Conservation (phyloP, 2,797 vertebrate genomes). For the Sebastes variabilis region DNA sequence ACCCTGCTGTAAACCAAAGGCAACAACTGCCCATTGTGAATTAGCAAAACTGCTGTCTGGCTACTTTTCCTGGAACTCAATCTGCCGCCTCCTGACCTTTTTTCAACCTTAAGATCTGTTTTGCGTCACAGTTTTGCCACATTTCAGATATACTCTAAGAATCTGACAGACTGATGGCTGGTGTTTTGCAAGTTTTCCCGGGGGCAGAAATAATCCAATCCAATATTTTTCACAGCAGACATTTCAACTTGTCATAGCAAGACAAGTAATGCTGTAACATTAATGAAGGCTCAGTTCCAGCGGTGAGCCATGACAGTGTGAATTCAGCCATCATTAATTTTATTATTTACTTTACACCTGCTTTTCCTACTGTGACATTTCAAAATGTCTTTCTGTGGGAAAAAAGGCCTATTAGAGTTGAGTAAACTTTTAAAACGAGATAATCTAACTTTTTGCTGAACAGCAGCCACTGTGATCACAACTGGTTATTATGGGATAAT, state of each 20-base stretch:
- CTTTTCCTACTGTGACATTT: not conserved
- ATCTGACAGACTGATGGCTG: not conserved
- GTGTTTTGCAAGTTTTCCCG: not conserved
- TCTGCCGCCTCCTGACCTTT: not conserved
- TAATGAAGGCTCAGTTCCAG: not conserved
- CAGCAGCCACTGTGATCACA: not conserved
- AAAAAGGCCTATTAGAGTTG: not conserved
- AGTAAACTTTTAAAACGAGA: not conserved
- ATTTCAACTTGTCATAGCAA: not conserved
- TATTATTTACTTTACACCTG: not conserved
- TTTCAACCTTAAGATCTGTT: not conserved
- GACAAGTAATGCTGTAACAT: not conserved
- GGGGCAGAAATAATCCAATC: not conserved
- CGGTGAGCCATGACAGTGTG: not conserved
- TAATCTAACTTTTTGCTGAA: not conserved
- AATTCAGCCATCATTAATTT: not conserved
- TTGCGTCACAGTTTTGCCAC: not conserved
- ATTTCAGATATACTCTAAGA: not conserved
- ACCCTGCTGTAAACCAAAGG: not conserved
- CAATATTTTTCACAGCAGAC: not conserved
- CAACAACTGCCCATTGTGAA: not conserved
- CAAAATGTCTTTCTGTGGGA: not conserved
- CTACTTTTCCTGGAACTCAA: not conserved
- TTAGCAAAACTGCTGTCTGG: not conserved
- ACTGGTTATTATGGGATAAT: fast-evolving